A percentile compares a stretch with the other conserved stretches of the same genome.
Conservation (phyloP, 2,113 vertebrate genomes). For the Hydropotes inermis region DNA sequence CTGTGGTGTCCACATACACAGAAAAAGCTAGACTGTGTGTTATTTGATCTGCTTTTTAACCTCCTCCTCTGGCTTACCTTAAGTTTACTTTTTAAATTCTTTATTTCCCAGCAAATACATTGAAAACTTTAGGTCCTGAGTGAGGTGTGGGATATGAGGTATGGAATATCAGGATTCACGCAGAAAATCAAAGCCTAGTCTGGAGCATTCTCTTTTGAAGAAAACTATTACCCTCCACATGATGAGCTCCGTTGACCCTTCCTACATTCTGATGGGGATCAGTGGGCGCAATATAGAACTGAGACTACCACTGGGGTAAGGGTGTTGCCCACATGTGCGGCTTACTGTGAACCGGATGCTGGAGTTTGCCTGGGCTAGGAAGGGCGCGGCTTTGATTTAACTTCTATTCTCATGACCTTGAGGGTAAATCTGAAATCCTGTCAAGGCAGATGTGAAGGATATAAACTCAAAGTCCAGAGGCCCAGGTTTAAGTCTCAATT, state of each 20-base stretch:
- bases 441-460: neutral
- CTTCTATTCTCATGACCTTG: neutral
- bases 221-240: neutral
- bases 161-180: neutral
- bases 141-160: neutral
- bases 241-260: neutral
- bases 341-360: neutral
- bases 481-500: neutral
- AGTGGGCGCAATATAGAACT: neutral
- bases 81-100: conserved; percentile 7
- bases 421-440: conserved; percentile 18
- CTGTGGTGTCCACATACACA: neutral
- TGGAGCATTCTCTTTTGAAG: neutral
- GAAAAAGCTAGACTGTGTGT: neutral
- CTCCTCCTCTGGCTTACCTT: neutral
- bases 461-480: neutral
- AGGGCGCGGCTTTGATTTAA: neutral
- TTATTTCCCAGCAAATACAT: neutral
- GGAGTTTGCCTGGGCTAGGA: neutral
- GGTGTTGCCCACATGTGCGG: fast-evolving
- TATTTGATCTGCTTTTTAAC: neutral
- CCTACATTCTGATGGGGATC: neutral
- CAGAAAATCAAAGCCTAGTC: neutral
- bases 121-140: conserved; percentile 3
- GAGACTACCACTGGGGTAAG: neutral